phyloP scores from a whole-genome alignment of 2,888 invertebrate genomes.

The Trachelus tabidus region DNA sequence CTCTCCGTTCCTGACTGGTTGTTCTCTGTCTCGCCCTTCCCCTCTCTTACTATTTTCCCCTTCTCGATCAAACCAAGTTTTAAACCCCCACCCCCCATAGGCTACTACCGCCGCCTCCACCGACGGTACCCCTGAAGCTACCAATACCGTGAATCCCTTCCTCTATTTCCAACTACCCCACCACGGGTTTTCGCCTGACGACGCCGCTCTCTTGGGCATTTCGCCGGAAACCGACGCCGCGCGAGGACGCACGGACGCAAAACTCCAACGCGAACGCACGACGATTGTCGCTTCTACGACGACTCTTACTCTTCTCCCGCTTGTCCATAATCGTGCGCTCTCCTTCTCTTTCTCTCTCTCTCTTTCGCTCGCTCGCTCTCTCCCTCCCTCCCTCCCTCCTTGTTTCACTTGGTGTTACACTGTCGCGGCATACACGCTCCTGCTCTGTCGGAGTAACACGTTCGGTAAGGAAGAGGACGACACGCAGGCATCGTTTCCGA shows the following conservation, averaged over 20 bases:
- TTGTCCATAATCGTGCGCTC: background rate
- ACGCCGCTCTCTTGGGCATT: conserved; percentile 62
- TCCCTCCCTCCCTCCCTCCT: conserved; percentile 27
- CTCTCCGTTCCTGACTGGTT: conserved; percentile 43
- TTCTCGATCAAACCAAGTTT: conserved; percentile 14
- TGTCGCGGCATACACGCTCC: conserved; percentile 23
- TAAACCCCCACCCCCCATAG: conserved; percentile 17
- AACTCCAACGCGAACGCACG: background rate
- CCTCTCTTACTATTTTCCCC: conserved; percentile 16
- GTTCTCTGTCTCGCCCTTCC: conserved; percentile 21
- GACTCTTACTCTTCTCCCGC: conserved; percentile 12
- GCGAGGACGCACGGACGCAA: conserved; percentile 49
- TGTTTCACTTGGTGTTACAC: conserved; percentile 22
- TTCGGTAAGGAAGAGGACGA: conserved; percentile 19
- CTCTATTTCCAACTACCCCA: conserved; percentile 23
- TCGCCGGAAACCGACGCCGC: conserved; percentile 66
- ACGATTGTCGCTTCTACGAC: background rate
- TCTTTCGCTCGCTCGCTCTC: background rate
- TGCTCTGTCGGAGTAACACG: conserved; percentile 12
- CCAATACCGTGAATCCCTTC: conserved; percentile 2
- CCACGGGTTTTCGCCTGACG: conserved; percentile 54
- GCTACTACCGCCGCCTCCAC: background rate
- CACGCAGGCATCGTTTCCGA: conserved; percentile 25
- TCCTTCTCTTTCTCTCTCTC: background rate
- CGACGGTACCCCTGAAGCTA: conserved; percentile 3